Evolutionary conservation across 2,113 vertebrate genomes (phyloP), one percentile per base, ranked within the genome.

Genomic region (Ictalurus punctatus): DNA sequence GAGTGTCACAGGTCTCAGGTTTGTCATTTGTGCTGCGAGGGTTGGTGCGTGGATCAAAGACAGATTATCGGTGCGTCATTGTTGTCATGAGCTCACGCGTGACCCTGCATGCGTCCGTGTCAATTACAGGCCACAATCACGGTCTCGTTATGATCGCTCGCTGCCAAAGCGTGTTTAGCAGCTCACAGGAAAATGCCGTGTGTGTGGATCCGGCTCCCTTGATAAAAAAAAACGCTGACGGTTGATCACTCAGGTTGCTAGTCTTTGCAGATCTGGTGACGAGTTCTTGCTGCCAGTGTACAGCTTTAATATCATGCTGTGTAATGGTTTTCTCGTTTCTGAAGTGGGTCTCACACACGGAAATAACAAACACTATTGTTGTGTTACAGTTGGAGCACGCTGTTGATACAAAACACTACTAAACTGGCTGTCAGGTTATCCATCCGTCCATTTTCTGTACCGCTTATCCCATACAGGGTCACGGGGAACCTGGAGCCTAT

Each of bases 1-100:
- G 52, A 73, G 78, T 88, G 81, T 74, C 78, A 61, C 56, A 40
- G 69, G 82, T 88, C 87, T 88, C 80, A 14, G 80, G 69, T 84
- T 61, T 74, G 58, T 65, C 69, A 27, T 65, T 61, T 67, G 71
- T 30, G 74, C 44, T 44, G 4, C 52, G 40, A 30, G 87, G 37
- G 23, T 81, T 27, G 59, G 63, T 14, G 67, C 63, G 4, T 88
- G 87, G 34, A 48, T 58, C 69, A 48, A 61, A 87, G 86, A 48
- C 79, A 83, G 54, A 74, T 84, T 84, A 65, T 88, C 69, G 40
- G 56, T 30, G 69, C 21, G 59, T 87, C 76, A 63, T 19, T 63
- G 73, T 25, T 13, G 44, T 59, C 67, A 80, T 3, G 56, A 10
- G 10, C 27, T 65, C 76, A 34, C 37, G 34, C 17, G 30, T 65